A percentile compares a stretch with the other conserved stretches of the same genome.
Evolutionary conservation across 2,797 vertebrate species (phyloP).

Genomic region (Buphagus erythrorhynchus): DNA sequence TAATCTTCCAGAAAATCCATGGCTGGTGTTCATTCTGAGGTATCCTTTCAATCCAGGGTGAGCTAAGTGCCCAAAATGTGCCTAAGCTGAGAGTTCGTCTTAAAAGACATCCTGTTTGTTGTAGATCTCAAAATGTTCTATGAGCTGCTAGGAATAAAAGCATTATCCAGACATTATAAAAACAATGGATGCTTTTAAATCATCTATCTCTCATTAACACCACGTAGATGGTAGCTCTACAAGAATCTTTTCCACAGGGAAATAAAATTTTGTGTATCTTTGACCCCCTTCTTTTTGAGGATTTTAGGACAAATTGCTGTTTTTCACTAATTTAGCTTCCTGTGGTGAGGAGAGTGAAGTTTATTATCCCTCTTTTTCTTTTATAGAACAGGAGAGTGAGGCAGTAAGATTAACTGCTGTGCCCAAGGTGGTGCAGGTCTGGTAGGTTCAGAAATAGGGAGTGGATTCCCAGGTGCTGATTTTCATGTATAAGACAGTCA

Average conservation of each 20-base stretch:
- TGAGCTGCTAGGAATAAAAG: neutral
- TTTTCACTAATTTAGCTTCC: neutral
- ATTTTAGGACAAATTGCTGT: neutral
- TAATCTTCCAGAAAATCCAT: neutral
- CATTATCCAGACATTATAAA: neutral
- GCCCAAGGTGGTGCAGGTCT: neutral
- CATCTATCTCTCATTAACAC: neutral
- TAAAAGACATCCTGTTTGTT: neutral
- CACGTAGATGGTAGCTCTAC: neutral
- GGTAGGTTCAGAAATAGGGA: neutral
- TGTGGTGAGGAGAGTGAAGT: neutral
- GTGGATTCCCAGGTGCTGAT: neutral
- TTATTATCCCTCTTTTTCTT: neutral
- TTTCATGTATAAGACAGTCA: neutral
- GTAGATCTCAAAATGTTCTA: neutral
- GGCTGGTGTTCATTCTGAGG: neutral
- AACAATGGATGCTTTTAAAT: neutral
- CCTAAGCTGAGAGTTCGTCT: neutral
- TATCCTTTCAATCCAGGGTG: neutral
- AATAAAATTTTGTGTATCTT: neutral
- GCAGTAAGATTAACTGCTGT: neutral
- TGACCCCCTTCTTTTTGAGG: neutral
- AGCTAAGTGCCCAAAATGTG: neutral
- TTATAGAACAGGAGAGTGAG: neutral
- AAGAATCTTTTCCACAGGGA: neutral